Percentiles rank a stretch among this genome's conserved stretches.
phyloP scores from a whole-genome alignment of 2,113 vertebrate species.

The Barnardius zonarius region DNA sequence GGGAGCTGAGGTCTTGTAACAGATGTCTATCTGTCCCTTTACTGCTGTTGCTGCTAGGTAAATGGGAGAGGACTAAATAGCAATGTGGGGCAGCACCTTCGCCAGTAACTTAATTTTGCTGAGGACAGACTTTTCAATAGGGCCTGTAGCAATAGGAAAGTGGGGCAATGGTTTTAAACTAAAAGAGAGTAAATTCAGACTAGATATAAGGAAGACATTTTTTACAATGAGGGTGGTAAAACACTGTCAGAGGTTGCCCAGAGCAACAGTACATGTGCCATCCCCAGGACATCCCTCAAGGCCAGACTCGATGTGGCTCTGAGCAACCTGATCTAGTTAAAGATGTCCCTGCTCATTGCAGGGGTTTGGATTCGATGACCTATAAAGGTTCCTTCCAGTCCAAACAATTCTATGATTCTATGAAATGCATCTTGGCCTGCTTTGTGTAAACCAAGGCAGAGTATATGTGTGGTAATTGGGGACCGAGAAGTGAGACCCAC shows the following conservation, averaged over 20 bases:
- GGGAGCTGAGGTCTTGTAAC: not conserved
- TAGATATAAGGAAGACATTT: not conserved
- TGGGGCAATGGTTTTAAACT: not conserved
- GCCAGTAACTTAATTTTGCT: not conserved
- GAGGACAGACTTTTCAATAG: not conserved
- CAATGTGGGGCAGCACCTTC: not conserved
- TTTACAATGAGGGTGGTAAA: not conserved
- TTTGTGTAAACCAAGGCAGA: not conserved
- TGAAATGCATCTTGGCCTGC: not conserved
- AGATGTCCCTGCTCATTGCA: not conserved
- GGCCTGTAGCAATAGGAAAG: not conserved
- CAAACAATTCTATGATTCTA: accelerated
- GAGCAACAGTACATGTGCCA: not conserved
- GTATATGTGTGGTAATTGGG: accelerated
- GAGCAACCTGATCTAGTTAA: not conserved
- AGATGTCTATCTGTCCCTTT: not conserved
- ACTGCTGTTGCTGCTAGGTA: not conserved
- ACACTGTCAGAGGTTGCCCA: not conserved
- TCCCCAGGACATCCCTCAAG: too few species aligned
- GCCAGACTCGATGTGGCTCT: not conserved
- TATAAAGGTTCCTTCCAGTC: not conserved
- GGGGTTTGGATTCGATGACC: not conserved
- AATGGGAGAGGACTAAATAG: not conserved
- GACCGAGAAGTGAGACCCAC: not conserved
- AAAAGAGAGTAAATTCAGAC: not conserved